Evolutionary conservation across 1,140 invertebrate genomes (phyloP), one percentile per base, ranked within the genome.

Genomic region (Venustaconcha ellipsiformis): DNA sequence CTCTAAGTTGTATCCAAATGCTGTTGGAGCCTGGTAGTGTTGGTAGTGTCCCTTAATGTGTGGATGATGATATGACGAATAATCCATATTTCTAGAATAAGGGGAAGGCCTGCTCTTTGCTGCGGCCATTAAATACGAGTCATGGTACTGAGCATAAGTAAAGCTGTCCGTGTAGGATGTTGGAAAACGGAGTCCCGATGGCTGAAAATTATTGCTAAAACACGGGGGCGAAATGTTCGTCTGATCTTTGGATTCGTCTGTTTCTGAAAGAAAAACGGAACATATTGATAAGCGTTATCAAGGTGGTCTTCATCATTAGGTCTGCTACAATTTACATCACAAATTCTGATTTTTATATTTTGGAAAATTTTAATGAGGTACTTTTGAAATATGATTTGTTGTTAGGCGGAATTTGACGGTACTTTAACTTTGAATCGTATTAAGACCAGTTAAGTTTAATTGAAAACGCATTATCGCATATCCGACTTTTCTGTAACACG

Each of bases 61-160:
- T 56, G 82, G 72, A 60, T 80, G 78, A 23, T 83, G 80, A 67
- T 76, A 78, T 14, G 76, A 57, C 5, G 74, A 48, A 37, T 83
- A 83, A 48, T 83, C 82, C 78, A 80, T 76, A 17, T 68, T 76
- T 6, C 82, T 72, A 5, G 77, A 66, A 62, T 83, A 83, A 20
- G 82, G 82, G 18, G 82, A 78, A 18, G 79, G 70, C 48, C 82
- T 72, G 20, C 72, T 67, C 70, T 83, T 83, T 2, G 82, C 62
- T 14, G 73, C 70, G 57, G 79, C 78, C 79, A 83, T 81, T 64
- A 83, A 78, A 55, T 83, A 83, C 15, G 82, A 80, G 67, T 83
- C 82, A 59, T 80, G 79, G 64, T 83, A 83, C 14, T 80, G 79
- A 14, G 74, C 76, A 70, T 81, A 83, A 8, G 76, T 70, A 68